A percentile compares a stretch with the other conserved stretches of the same genome.
Conservation (phyloP, 2,113 vertebrate genomes). For the Larimichthys crocea region DNA sequence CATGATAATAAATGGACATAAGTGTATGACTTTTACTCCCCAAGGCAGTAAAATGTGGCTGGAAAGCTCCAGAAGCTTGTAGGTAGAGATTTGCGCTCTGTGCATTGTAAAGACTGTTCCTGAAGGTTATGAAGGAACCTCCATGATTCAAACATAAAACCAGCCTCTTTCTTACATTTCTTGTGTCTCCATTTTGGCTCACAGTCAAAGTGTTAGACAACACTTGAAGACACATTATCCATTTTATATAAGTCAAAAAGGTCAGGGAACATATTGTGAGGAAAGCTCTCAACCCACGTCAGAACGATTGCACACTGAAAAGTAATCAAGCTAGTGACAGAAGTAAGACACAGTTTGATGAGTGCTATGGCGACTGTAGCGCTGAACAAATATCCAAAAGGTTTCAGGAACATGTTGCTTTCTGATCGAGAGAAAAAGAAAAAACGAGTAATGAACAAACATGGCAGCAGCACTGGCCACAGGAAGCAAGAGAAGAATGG, state of each 20-base stretch:
- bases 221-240: constrained; percentile 5
- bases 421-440: not conserved
- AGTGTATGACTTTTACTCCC: too few species aligned
- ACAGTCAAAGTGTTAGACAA: not conserved
- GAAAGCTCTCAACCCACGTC: constrained; percentile 38
- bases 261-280: constrained; percentile 51
- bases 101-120: too few species aligned
- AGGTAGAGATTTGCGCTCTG: too few species aligned
- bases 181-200: not conserved
- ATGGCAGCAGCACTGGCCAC: not conserved
- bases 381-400: constrained; percentile 36
- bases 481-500: not conserved
- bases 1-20: too few species aligned
- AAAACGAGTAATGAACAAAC: not conserved
- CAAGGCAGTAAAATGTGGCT: too few species aligned
- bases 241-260: constrained; percentile 49
- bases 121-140: too few species aligned
- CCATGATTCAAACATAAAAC: too few species aligned
- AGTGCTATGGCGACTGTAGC: constrained; percentile 15
- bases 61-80: too few species aligned
- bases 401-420: constrained; percentile 35
- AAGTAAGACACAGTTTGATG: constrained; percentile 43
- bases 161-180: too few species aligned
- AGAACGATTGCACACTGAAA: constrained; percentile 26
- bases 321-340: constrained; percentile 58